A percentile compares a stretch with the other conserved stretches of the same genome.
phyloP scores from a whole-genome alignment of 2,797 vertebrate genomes.

The Sebastes glaucus region DNA sequence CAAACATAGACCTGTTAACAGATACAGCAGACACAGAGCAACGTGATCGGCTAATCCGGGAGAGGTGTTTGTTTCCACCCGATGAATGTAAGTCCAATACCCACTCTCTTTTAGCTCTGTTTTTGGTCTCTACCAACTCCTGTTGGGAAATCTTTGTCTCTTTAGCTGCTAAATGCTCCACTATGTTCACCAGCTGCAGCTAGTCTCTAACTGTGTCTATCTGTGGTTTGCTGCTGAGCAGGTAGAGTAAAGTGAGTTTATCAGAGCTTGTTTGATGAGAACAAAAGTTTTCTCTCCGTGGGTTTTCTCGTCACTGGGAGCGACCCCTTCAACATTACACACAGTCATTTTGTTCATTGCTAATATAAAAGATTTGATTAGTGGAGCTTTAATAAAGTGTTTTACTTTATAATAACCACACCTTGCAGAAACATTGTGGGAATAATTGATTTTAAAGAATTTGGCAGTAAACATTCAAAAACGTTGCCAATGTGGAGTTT shows the following conservation, averaged over 20 bases:
- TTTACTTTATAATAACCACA: background rate
- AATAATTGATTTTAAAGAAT: background rate
- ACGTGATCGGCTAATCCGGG: background rate
- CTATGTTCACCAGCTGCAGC: background rate
- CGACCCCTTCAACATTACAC: background rate
- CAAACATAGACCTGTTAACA: no score
- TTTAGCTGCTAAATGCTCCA: background rate
- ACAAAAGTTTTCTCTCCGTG: background rate
- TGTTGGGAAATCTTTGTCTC: background rate
- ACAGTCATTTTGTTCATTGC: background rate
- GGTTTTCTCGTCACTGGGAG: background rate
- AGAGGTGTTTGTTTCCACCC: background rate
- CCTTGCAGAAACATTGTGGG: background rate
- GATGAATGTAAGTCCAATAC: background rate
- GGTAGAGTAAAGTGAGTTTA: background rate
- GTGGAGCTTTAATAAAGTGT: constrained; percentile 23
- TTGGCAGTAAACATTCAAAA: constrained; percentile 16
- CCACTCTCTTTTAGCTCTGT: background rate
- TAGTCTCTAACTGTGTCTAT: background rate
- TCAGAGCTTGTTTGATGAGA: background rate
- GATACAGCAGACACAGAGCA: no score
- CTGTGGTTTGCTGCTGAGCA: background rate
- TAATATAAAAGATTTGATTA: constrained; percentile 4
- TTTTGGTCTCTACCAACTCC: background rate
- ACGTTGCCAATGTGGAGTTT: constrained; percentile 9